Evolutionary conservation across 2,113 vertebrate genomes (phyloP).

Genomic region (Spea bombifrons): DNA sequence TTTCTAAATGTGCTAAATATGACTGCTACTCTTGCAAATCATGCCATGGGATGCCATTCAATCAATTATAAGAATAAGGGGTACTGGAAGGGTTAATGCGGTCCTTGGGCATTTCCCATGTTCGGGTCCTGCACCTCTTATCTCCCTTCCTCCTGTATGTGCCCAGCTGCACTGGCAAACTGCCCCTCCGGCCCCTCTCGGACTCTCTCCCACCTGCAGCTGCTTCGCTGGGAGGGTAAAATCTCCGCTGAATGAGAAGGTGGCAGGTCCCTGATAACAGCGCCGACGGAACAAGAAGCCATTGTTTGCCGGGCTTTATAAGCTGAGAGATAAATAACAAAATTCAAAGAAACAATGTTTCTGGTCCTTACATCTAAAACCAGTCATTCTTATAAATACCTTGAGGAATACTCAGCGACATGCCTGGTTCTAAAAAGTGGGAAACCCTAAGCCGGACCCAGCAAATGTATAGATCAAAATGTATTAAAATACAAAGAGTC

Average conservation of each 20-base stretch:
- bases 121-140: constrained; percentile 11
- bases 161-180: constrained; percentile 13
- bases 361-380: neutral
- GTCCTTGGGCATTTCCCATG: constrained; percentile 4
- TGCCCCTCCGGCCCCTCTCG: neutral
- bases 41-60: too few species aligned
- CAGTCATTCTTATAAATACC: constrained; percentile 1
- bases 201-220: constrained; percentile 31
- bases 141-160: neutral
- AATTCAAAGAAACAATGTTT: neutral
- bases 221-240: constrained; percentile 17
- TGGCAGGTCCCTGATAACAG: constrained; percentile 20
- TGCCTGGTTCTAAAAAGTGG: too few species aligned
- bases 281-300: constrained; percentile 9
- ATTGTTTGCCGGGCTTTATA: constrained; percentile 8
- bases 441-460: too few species aligned
- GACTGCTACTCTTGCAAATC: too few species aligned
- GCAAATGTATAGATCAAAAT: too few species aligned
- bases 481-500: too few species aligned
- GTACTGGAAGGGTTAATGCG: constrained; percentile 1
- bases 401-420: too few species aligned
- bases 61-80: too few species aligned
- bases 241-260: constrained; percentile 32
- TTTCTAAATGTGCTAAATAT: too few species aligned
- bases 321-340: neutral